Percentiles rank a stretch among this genome's conserved stretches.
Conservation (phyloP, 2,888 invertebrate species). For the Caenorhabditis sp. region DNA sequence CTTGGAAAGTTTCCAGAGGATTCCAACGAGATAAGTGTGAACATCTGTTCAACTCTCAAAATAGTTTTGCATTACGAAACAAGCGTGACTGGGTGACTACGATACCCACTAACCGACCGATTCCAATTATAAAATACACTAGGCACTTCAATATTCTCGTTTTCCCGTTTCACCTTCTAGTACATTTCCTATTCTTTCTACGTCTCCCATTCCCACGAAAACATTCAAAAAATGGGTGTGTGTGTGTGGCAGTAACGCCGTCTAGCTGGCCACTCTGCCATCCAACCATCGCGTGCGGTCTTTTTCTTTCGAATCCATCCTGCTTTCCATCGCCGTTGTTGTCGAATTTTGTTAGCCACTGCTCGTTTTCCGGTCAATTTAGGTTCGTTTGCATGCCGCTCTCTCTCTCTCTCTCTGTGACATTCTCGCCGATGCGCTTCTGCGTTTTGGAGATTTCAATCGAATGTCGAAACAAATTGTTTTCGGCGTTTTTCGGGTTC, state of each 20-base stretch:
- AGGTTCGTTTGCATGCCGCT: conserved; percentile 39
- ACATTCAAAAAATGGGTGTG: conserved; percentile 42
- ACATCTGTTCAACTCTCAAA: no score
- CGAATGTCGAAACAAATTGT: conserved; percentile 17
- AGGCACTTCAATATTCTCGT: conserved; percentile 10
- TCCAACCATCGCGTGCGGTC: conserved; percentile 24
- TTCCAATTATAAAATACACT: conserved; percentile 1
- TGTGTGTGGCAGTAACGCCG: conserved; percentile 27
- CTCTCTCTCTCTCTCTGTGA: not conserved
- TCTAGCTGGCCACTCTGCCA: conserved; percentile 13
- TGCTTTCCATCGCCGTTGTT: not conserved
- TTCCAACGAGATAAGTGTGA: no score
- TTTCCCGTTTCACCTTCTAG: conserved; percentile 7
- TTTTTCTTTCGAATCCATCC: conserved; percentile 15
- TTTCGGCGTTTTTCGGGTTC: not conserved
- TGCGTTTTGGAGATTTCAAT: conserved; percentile 7
- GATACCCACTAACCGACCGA: not conserved
- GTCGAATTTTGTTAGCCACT: conserved; percentile 31
- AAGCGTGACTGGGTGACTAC: no score
- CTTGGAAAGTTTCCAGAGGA: not conserved
- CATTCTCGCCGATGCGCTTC: not conserved
- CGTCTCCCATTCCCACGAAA: conserved; percentile 23
- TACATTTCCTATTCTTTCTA: no score
- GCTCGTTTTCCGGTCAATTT: conserved; percentile 54
- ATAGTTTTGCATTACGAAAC: no score